Percentiles rank a stretch among this genome's conserved stretches.
phyloP scores from a whole-genome alignment of 2,888 invertebrate species.

The Drosophila longiperda region DNA sequence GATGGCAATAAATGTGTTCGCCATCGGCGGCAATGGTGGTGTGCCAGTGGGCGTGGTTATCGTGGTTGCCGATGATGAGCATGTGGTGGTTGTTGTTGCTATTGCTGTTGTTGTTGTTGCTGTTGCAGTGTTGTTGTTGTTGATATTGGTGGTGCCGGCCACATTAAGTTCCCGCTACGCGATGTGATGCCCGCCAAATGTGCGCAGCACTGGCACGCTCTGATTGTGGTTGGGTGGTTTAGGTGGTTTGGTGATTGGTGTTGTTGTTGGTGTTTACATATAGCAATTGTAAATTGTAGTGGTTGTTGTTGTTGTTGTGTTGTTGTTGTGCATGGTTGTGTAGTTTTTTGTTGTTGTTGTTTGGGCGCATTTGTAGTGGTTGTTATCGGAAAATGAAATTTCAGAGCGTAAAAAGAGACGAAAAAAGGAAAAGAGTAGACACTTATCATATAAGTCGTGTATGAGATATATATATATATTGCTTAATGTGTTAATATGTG shows the following conservation, averaged over 20 bases:
- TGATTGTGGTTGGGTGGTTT: slow-evolving; percentile 60
- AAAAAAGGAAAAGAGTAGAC: slow-evolving; percentile 80
- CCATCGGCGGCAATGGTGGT: slow-evolving; percentile 81
- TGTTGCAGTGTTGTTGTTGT: slow-evolving; percentile 65
- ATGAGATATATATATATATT: slow-evolving; percentile 73
- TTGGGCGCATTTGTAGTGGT: slow-evolving; percentile 53
- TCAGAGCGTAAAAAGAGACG: slow-evolving; percentile 81
- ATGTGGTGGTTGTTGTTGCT: slow-evolving; percentile 58
- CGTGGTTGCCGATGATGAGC: slow-evolving; percentile 68
- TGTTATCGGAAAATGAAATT: slow-evolving; percentile 78
- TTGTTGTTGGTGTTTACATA: slow-evolving; percentile 42
- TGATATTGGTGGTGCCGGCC: slow-evolving; percentile 65
- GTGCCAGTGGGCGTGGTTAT: slow-evolving; percentile 78
- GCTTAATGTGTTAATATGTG: slow-evolving; percentile 49
- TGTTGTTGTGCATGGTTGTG: slow-evolving; percentile 29
- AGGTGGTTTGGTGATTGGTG: slow-evolving; percentile 26
- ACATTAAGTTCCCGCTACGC: slow-evolving; percentile 85
- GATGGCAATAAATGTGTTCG: slow-evolving; percentile 80
- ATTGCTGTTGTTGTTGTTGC: slow-evolving; percentile 63
- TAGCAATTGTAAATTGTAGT: slow-evolving; percentile 46
- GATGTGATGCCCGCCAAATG: slow-evolving; percentile 85
- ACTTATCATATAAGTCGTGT: slow-evolving; percentile 81
- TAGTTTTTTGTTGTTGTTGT: slow-evolving; percentile 40
- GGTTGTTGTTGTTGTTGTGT: slow-evolving; percentile 29
- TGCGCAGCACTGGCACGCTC: slow-evolving; percentile 85